Percentiles rank a stretch among this genome's conserved stretches.
These are phyloP conservation scores for Passerina amoena DNA, from an alignment of 2,113 vertebrate genomes.

Conservation along the genomic window DNA sequence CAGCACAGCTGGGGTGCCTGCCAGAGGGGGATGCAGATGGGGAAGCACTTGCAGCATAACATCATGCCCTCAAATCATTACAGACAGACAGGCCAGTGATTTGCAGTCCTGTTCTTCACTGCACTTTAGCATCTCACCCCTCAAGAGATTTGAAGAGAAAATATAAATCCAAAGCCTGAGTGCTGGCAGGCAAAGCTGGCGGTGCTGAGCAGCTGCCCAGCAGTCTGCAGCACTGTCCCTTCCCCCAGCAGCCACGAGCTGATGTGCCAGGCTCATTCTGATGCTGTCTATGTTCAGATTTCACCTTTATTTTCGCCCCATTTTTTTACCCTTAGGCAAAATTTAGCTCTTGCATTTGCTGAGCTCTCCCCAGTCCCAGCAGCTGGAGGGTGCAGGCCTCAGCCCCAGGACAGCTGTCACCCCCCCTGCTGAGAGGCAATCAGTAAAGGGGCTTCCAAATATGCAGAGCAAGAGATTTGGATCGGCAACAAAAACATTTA, in stretches of 20 bases:
- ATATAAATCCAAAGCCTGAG: neutral
- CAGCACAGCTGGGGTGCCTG: neutral
- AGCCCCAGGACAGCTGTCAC: neutral
- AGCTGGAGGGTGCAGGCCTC: neutral
- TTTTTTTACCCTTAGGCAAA: neutral
- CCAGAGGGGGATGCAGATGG: neutral
- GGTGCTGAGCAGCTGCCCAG: neutral
- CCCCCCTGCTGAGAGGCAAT: neutral
- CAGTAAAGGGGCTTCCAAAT: neutral
- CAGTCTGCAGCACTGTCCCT: neutral
- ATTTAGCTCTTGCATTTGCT: neutral
- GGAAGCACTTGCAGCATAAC: neutral
- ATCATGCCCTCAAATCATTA: neutral
- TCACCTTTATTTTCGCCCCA: neutral
- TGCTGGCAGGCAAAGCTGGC: neutral
- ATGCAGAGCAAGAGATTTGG: neutral
- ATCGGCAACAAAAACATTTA: conserved; percentile 1
- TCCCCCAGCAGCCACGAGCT: rapidly evolving
- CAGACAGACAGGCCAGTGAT: neutral
- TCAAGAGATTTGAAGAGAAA: neutral
- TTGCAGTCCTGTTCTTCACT: neutral
- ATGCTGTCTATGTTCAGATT: neutral
- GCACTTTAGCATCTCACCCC: neutral
- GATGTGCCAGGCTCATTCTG: neutral
- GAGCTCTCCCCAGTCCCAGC: neutral